Evolutionary conservation across 2,888 invertebrate species (phyloP), one percentile per base, ranked within the genome.

Genomic region (Sphaerophoria rueppellii): DNA sequence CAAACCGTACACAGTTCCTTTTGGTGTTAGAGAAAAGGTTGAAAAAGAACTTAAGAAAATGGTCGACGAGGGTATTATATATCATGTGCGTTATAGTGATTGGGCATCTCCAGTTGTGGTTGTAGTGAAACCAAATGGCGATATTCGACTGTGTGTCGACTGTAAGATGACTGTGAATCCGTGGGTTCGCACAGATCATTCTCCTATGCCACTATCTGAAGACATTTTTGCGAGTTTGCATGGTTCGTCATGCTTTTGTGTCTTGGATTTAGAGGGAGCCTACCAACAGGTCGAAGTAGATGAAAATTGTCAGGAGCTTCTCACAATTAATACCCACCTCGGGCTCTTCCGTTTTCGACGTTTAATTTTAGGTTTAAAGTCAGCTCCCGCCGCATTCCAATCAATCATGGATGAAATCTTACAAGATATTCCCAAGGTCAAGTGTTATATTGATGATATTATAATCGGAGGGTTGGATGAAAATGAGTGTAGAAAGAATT

Each of bases 41-140:
- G 24, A 24, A 24, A 24, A 24, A 24, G 24, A 24, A 24, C 24
- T 24, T 24, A 24, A 24, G 24, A 24, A 24, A 24, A 24, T 24
- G 24, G 24, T 24, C 24, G 24, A 24, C 24, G 24, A 24, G 24
- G 24, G n/a, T 55, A 16, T 52, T 12, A 11, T 52, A 54, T 50
- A 50, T 50, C 58, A 58, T 4, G 65, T 77, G 34, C 11, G 34
- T 35, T 55, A 71, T 35, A 70, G 65, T 14, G 35, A 75, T 14
- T 81, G 77, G 65, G 77, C 77, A 32, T 73, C 77, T 6, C 74
- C 80, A 9, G 70, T 81, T 16, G 86, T 78, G 16, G 46, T 60
- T n/a, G 79, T 73, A 16, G 16, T 24, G 65, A 82, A 86, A 60
- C 50, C 77, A 0, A 61, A 80, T 43, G 77, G 72, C 4, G 34